Conservation (phyloP, 2,113 vertebrate species). For the Kobus ellipsiprymnus region DNA sequence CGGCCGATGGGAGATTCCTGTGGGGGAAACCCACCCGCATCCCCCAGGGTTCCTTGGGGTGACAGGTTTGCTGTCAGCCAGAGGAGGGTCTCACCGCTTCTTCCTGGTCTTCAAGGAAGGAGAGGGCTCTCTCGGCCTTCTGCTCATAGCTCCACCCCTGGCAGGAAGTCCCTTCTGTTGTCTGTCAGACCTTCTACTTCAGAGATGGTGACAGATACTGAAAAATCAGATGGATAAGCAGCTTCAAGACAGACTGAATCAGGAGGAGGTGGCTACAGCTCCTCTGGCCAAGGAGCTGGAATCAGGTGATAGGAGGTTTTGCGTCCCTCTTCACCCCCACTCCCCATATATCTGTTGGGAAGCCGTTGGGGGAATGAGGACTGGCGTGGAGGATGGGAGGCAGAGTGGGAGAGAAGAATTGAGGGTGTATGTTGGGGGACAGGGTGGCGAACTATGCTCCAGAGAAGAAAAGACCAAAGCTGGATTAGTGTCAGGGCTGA, state of each 20-base stretch:
- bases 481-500: not conserved
- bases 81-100: not conserved
- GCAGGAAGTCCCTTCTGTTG: conserved; percentile 29
- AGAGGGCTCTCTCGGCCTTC: not conserved
- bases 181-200: conserved; percentile 13
- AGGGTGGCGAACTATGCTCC: not conserved
- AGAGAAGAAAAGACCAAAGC: not conserved
- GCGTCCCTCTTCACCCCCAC: not conserved
- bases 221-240: conserved; percentile 30
- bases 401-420: not conserved
- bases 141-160: not conserved
- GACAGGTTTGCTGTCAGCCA: not conserved
- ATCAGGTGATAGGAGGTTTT: conserved; percentile 30
- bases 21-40: not conserved
- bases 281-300: conserved; percentile 15
- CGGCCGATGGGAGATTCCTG: conserved; percentile 36
- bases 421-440: not conserved
- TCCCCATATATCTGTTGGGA: not conserved
- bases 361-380: not conserved
- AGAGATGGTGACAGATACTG: conserved; percentile 45
- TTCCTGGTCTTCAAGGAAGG: not conserved
- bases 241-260: conserved; percentile 35
- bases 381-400: not conserved
- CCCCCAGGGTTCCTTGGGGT: not conserved
- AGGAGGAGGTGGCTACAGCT: conserved; percentile 25